These are phyloP conservation scores for Centropristis striata DNA, from an alignment of 2,113 vertebrate species.

Conservation along the genomic window DNA sequence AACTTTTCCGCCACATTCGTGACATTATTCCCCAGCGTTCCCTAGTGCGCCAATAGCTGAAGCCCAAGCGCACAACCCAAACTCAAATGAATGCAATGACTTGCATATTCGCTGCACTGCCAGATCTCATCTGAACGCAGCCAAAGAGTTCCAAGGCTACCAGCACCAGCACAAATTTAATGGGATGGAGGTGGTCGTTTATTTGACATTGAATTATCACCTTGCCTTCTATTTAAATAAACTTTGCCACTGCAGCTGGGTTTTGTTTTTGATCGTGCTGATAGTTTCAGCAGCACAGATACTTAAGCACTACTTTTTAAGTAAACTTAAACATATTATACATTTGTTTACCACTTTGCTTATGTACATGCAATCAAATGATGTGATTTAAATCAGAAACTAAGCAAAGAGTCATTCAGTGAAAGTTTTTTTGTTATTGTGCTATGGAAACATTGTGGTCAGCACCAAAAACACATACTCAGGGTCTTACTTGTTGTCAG, in stretches of 20 bases:
- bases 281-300: not conserved
- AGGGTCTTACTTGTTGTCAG: not conserved
- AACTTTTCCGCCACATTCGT: too few relatives aligned
- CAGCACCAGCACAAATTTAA: not conserved
- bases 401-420: not conserved
- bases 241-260: not conserved
- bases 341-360: too few relatives aligned
- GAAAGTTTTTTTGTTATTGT: too few relatives aligned
- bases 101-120: too few relatives aligned
- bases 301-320: not conserved
- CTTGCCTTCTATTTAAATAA: not conserved
- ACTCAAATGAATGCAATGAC: too few relatives aligned
- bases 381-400: not conserved
- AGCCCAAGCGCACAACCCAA: too few relatives aligned
- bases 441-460: not conserved
- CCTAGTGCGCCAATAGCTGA: too few relatives aligned
- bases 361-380: not conserved
- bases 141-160: too few relatives aligned
- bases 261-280: not conserved
- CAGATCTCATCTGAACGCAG: too few relatives aligned
- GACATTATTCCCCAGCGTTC: too few relatives aligned
- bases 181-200: not conserved
- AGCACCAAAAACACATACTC: not conserved
- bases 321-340: too few relatives aligned
- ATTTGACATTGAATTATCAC: not conserved